A percentile compares a stretch with the other conserved stretches of the same genome.
phyloP scores from a whole-genome alignment of 2,888 invertebrate species.

The Linhomoeus sp. region DNA sequence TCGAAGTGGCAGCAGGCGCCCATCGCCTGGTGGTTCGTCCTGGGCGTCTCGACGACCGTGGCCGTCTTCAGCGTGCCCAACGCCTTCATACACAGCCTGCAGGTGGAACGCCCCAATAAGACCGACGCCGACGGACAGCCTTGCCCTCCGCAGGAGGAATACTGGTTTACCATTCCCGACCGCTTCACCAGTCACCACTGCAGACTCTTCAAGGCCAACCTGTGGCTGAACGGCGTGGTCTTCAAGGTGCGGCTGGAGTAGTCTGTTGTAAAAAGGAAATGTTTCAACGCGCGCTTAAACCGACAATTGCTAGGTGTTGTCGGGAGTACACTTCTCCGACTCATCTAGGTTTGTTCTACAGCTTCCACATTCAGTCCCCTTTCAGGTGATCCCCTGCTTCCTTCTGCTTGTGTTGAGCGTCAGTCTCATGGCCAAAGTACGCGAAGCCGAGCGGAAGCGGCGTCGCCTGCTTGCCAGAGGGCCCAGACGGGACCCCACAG shows the following conservation, averaged over 20 bases:
- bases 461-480: conserved; percentile 12
- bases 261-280: too few relatives aligned
- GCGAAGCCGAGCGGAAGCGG: conserved; percentile 18
- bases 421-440: conserved; percentile 16
- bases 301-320: too few relatives aligned
- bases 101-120: too few relatives aligned
- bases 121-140: too few relatives aligned
- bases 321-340: too few relatives aligned
- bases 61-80: conserved; percentile 18
- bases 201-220: conserved; percentile 18
- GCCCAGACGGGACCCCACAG: background rate
- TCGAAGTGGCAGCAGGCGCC: conserved; percentile 15
- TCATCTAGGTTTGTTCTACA: too few relatives aligned
- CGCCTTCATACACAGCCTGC: conserved; percentile 19
- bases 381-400: conserved; percentile 21
- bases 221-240: conserved; percentile 22
- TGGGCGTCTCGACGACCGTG: conserved; percentile 14
- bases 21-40: conserved; percentile 17
- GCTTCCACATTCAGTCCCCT: too few relatives aligned
- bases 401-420: conserved; percentile 15
- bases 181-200: conserved; percentile 16
- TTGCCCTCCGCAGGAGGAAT: background rate
- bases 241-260: conserved; percentile 17
- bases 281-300: too few relatives aligned
- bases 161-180: conserved; percentile 4